Base-by-base conservation (phyloP, 2,888 invertebrate species). In the Leuctra nigra region DNA sequence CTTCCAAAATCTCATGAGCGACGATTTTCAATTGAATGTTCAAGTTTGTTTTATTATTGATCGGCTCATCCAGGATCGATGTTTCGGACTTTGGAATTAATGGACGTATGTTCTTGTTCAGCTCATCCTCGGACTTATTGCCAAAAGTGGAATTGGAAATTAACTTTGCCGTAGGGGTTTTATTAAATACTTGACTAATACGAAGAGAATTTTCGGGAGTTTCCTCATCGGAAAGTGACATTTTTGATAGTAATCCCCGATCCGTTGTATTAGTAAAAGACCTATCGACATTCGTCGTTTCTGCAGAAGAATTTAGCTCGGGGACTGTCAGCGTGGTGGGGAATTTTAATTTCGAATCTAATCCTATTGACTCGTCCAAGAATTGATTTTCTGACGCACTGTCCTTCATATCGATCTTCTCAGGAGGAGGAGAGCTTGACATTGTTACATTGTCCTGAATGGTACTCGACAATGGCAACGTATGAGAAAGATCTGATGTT, bases 311-410 rank as follows among this genome's bases (percentile, higher is more conserved):
- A 41, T 41, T 6, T 20, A 41, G 41, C 16, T 20, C 41, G n/a
- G 20, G 41, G 20, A 18, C 41, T 3, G 16, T 18, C 2, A 18
- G 20, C 16, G 18, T 41, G 11, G 41, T 16, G 18, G 20, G 41
- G 41, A 41, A 41, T 41, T 50, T 50, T 35, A 50, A 35, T 50
- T 50, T 50, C 18, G 33, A 33, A 50, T 50, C 50, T 16, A 9
- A 35, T 18, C 50, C 22, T 11, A 20, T 33, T 35, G 35, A 33
- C 33, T 50, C 33, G 33, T 18, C 22, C 6, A 16, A 16, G 22
- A 22, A 50, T 29, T 33, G 50, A 35, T 50, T 50, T 33, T 29
- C 35, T 20, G 13, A 50, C 33, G 35, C 47, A 1, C 4, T 14
- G 9, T 16, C 47, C 24, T 6, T 47, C 11, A 3, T n/a, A 47